A percentile compares a stretch with the other conserved stretches of the same genome.
Conservation (phyloP, 2,888 invertebrate species). For the Poecilobothrus nobilitatus region DNA sequence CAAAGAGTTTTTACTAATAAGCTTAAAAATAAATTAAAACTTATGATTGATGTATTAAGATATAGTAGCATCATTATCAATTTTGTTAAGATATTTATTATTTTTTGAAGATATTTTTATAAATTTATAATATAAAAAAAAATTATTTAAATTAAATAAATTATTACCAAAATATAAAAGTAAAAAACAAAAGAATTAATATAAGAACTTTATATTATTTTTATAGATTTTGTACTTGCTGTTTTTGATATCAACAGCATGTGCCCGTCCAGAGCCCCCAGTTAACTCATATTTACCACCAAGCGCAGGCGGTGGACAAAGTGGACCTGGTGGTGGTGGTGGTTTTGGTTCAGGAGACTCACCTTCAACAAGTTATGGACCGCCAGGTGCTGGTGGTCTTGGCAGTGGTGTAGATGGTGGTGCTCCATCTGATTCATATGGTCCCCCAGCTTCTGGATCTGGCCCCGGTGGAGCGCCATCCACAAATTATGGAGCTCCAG, state of each 20-base stretch:
- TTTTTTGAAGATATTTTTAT: too few relatives aligned
- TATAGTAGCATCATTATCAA: too few relatives aligned
- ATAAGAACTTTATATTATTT: too few relatives aligned
- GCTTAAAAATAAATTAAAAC: too few relatives aligned
- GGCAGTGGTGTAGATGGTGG: slow-evolving; percentile 25
- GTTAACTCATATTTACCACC: slow-evolving; percentile 67
- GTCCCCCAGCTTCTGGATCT: slow-evolving; percentile 21
- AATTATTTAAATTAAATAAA: too few relatives aligned
- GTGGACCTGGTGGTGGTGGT: slow-evolving; percentile 26
- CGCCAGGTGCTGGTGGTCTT: slow-evolving; percentile 30
- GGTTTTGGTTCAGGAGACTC: slow-evolving; percentile 22
- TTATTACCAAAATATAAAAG: too few relatives aligned
- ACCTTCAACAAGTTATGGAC: slow-evolving; percentile 27
- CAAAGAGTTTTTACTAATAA: too few relatives aligned
- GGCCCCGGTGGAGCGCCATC: slow-evolving; percentile 19
- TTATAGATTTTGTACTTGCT: slow-evolving; percentile 26
- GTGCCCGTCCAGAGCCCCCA: slow-evolving; percentile 57
- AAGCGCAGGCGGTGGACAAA: slow-evolving; percentile 31
- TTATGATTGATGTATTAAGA: too few relatives aligned
- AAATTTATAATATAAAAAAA: too few relatives aligned
- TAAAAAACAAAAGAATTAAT: neutral
- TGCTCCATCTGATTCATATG: slow-evolving; percentile 29
- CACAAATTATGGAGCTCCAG: slow-evolving; percentile 18
- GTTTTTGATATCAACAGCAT: slow-evolving; percentile 31
- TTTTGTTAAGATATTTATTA: too few relatives aligned